Conservation (phyloP, 2,888 invertebrate species). For the Tenthredo notha region DNA sequence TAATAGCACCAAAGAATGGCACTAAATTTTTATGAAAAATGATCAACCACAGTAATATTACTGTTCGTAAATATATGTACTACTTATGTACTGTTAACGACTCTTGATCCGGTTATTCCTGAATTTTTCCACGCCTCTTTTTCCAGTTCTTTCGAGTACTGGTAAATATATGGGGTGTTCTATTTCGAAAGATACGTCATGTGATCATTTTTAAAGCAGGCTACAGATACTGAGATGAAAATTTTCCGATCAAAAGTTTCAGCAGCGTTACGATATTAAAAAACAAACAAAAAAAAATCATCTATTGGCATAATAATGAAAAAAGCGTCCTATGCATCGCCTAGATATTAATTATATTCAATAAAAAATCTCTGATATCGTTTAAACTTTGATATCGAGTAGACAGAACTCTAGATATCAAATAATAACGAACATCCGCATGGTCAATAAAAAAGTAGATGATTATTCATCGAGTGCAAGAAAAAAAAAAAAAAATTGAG, state of each 20-base stretch:
- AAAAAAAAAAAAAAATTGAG: constrained; percentile 27
- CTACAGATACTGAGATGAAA: too few relatives aligned
- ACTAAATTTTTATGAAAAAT: background rate
- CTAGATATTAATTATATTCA: background rate
- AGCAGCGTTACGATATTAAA: background rate
- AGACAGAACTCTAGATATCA: background rate
- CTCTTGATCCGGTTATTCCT: constrained; percentile 44
- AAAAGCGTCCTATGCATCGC: too few relatives aligned
- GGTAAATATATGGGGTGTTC: background rate
- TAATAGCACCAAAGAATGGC: background rate
- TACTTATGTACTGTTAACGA: constrained; percentile 33
- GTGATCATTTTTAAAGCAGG: background rate
- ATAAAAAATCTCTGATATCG: background rate
- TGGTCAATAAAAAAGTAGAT: background rate
- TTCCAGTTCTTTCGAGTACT: constrained; percentile 45
- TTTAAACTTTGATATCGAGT: background rate
- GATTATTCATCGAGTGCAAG: constrained; percentile 19
- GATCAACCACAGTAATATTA: constrained; percentile 22
- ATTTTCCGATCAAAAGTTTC: background rate
- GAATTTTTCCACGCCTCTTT: constrained; percentile 42
- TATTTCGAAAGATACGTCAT: background rate
- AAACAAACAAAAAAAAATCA: too few relatives aligned
- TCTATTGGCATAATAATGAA: too few relatives aligned
- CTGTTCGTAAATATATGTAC: constrained; percentile 10
- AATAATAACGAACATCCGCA: background rate